phyloP scores from a whole-genome alignment of 2,797 vertebrate genomes.

The Synanceia verrucosa region DNA sequence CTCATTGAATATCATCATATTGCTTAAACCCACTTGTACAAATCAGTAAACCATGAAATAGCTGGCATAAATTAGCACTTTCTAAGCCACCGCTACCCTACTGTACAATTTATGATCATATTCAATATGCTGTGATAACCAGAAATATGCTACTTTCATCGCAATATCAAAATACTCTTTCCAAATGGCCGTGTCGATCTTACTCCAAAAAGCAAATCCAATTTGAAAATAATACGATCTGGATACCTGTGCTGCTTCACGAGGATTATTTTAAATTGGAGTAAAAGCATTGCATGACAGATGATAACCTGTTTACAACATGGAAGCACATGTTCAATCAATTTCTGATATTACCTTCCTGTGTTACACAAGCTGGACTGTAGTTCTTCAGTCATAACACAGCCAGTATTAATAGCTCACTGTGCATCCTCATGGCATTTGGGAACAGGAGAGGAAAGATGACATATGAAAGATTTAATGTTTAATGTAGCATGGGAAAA shows the following conservation, averaged over 20 bases:
- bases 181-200: neutral
- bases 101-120: conserved; percentile 6
- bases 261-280: conserved; percentile 44
- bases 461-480: neutral
- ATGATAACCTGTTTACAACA: conserved; percentile 56
- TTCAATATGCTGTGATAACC: conserved; percentile 8
- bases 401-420: conserved; percentile 1
- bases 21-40: neutral
- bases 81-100: neutral
- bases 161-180: conserved; percentile 7
- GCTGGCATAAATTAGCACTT: neutral
- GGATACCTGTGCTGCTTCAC: conserved; percentile 33
- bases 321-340: conserved; percentile 30
- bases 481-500: neutral
- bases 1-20: neutral
- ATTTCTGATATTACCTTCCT: neutral
- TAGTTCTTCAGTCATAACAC: neutral
- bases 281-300: conserved; percentile 43
- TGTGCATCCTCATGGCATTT: neutral
- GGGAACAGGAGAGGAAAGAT: neutral
- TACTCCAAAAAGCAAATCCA: conserved; percentile 27
- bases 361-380: neutral
- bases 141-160: conserved; percentile 26
- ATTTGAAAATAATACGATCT: conserved; percentile 11
- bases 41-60: neutral